Percentiles rank a stretch among this genome's conserved stretches.
Conservation (phyloP, 2,797 vertebrate species). For the Onychomys leucogaster region DNA sequence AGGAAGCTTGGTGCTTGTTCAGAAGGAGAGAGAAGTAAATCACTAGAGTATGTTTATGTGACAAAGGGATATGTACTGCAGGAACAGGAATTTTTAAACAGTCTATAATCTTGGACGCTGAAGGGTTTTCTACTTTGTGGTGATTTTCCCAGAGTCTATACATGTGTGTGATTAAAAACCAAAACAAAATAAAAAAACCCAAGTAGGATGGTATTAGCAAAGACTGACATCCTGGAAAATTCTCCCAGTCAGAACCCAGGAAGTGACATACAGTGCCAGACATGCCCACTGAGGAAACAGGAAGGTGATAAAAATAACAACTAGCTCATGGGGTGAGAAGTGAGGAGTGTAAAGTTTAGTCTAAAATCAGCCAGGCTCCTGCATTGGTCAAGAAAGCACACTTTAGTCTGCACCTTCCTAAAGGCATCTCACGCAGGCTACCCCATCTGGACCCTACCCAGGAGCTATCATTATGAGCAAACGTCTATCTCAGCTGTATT, state of each 20-base stretch:
- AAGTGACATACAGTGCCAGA: not conserved
- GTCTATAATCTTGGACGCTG: not conserved
- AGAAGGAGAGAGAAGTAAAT: constrained; percentile 40
- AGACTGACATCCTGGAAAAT: not conserved
- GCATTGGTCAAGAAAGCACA: constrained; percentile 22
- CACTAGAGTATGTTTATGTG: not conserved
- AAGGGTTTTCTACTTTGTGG: not conserved
- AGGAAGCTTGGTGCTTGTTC: constrained; percentile 40
- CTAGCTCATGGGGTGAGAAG: not conserved
- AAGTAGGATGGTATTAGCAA: not conserved
- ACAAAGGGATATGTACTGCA: not conserved
- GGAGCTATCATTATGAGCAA: not conserved
- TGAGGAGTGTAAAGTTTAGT: not conserved
- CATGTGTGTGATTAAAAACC: constrained; percentile 7
- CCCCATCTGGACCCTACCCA: not conserved
- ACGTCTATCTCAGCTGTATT: not conserved
- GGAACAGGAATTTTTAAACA: not conserved
- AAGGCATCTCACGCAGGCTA: constrained; percentile 28
- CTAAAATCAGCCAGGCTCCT: constrained; percentile 43
- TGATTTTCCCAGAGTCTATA: not conserved
- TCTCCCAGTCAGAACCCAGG: constrained; percentile 37
- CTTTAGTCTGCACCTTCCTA: constrained; percentile 34
- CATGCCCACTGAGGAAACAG: constrained; percentile 27
- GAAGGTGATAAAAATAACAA: constrained; percentile 65
- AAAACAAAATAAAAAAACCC: not conserved